Conservation (phyloP, 2,113 vertebrate genomes). For the Thalassarche chlororhynchos region DNA sequence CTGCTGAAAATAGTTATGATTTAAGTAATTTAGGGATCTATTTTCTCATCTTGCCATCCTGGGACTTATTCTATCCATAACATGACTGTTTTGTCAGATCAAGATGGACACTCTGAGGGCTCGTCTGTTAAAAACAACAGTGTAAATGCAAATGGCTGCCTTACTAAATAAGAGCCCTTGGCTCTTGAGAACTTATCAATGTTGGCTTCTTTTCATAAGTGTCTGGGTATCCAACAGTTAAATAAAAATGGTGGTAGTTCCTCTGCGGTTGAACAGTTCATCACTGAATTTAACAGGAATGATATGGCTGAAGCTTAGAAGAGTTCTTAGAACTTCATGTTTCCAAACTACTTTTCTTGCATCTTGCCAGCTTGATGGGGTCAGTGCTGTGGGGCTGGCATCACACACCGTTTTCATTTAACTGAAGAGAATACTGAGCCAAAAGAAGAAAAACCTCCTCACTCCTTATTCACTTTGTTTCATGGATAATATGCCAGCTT, state of each 20-base stretch:
- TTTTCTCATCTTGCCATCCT: not conserved
- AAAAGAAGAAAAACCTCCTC: not conserved
- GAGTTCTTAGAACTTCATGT: not conserved
- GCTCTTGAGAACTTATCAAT: not conserved
- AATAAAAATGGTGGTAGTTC: not conserved
- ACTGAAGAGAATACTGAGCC: not conserved
- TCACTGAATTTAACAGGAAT: not conserved
- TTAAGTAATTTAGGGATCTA: not conserved
- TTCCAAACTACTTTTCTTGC: not conserved
- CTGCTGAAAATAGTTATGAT: not conserved
- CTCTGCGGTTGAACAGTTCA: not conserved
- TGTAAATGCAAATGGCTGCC: not conserved
- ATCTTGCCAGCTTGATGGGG: not conserved
- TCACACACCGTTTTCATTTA: not conserved
- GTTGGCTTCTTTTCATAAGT: not conserved
- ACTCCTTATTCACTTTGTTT: not conserved
- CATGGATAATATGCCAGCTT: not conserved
- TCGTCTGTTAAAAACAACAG: not conserved
- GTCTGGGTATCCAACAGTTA: not conserved
- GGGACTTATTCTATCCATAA: not conserved
- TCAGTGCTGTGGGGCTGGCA: not conserved
- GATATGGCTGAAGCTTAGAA: not conserved
- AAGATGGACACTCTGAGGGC: rapidly evolving
- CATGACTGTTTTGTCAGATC: not conserved
- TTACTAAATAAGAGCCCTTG: not conserved